A percentile compares a stretch with the other conserved stretches of the same genome.
Evolutionary conservation across 2,888 invertebrate species (phyloP).

Genomic region (Criorhina ranunculi): DNA sequence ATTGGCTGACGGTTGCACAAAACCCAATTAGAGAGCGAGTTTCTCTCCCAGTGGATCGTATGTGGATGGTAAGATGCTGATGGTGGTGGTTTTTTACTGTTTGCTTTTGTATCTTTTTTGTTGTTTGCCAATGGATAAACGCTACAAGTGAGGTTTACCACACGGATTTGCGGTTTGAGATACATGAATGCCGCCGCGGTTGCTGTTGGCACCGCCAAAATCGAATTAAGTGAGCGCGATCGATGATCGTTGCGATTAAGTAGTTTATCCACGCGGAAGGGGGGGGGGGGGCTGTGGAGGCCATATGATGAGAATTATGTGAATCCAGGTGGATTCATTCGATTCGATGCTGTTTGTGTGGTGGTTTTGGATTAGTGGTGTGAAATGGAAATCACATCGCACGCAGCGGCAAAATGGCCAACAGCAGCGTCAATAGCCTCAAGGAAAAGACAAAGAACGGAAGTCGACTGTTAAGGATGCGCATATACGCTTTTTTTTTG

Average conservation of each 20-base stretch:
- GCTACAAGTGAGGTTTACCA: conserved; percentile 74
- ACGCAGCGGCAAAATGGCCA: conserved; percentile 73
- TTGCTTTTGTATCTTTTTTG: conserved; percentile 8
- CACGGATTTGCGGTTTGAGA: conserved; percentile 76
- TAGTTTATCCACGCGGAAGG: conserved; percentile 65
- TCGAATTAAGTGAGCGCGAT: conserved; percentile 77
- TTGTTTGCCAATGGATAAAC: conserved; percentile 65
- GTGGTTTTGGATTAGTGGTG: conserved; percentile 59
- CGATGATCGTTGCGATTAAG: conserved; percentile 76
- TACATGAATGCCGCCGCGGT: conserved; percentile 69
- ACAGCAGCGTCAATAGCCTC: conserved; percentile 66
- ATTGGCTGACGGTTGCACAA: conserved; percentile 59
- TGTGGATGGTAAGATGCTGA: conserved; percentile 66
- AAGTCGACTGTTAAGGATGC: conserved; percentile 76
- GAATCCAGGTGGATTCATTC: conserved; percentile 60
- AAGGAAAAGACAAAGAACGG: conserved; percentile 72
- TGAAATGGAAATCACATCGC: conserved; percentile 70
- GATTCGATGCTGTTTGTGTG: conserved; percentile 37
- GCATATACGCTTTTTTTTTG: conserved; percentile 40
- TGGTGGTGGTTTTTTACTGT: conserved; percentile 20
- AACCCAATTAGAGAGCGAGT: conserved; percentile 71
- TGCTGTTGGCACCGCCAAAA: conserved; percentile 75
- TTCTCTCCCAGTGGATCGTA: conserved; percentile 45
- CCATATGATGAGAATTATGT: conserved; percentile 57
- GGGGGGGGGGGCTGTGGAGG: conserved; percentile 7